A percentile compares a stretch with the other conserved stretches of the same genome.
Conservation (phyloP, 2,113 vertebrate species). For the Urocitellus parryii region DNA sequence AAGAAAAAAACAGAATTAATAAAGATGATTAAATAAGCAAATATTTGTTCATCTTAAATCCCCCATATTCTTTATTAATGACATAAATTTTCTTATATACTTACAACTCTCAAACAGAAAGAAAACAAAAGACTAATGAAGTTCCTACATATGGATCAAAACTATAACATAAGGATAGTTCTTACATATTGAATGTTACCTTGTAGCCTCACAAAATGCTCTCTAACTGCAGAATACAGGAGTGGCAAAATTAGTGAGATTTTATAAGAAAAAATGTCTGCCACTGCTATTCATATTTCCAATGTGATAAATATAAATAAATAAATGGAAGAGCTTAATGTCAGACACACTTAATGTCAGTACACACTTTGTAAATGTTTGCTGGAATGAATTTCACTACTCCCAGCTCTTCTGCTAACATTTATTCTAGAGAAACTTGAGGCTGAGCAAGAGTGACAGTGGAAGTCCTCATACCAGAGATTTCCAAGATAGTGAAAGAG, state of each 20-base stretch:
- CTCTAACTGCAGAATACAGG: accelerated
- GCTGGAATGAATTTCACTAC: slow-evolving; percentile 6
- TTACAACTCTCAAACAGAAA: neutral
- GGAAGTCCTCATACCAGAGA: neutral
- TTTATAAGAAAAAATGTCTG: neutral
- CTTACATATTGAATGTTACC: neutral
- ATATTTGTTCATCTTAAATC: neutral
- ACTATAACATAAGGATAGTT: neutral
- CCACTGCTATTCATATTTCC: neutral
- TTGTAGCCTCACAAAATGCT: neutral
- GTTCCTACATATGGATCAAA: neutral
- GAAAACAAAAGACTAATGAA: neutral
- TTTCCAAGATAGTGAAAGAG: neutral
- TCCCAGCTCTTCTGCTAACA: neutral
- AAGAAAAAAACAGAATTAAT: neutral
- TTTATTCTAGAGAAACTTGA: neutral
- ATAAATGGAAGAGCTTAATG: neutral
- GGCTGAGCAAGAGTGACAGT: neutral
- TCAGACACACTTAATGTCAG: too few relatives aligned
- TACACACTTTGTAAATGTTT: neutral
- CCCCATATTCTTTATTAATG: neutral
- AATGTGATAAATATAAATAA: neutral
- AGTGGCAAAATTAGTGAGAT: neutral
- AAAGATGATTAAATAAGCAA: neutral
- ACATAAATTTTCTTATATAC: neutral